Base-by-base conservation (phyloP, 2,113 vertebrate species). In the Regulus satrapa region DNA sequence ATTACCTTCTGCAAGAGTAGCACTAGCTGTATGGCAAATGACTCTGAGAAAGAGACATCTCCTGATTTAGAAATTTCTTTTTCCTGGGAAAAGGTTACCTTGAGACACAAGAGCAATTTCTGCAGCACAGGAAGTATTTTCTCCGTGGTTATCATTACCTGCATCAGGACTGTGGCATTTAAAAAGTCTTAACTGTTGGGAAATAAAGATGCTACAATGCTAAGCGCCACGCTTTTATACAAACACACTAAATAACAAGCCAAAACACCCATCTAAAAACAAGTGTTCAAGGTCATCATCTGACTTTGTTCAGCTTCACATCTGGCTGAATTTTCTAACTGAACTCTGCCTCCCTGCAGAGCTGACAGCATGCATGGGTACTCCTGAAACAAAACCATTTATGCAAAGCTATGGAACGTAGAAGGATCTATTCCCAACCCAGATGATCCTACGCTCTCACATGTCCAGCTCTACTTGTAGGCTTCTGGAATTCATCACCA, bases 311-410 rank as follows among this genome's bases (percentile, higher is more conserved):
- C 71, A 82, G 5, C 56, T 68, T 76, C 58, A 58, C 25, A 81
- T 56, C 32, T n/a, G 46, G 26, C 48, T 76, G 71, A 72, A 73
- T 72, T 82, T 85, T 79, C 67, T 29, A 66, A 34, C 34, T 2
- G 2, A 77, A 31, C 7, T 8, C 18, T 55, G 61, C 58, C 41
- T 75, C 80, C 71, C 71, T 5, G 49, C 64, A 85, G 71, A 79
- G 43, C 48, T 6, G 0, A 46, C 29, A 72, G 85, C 23, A 0
- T 10, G 46, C 1, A 2, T 9, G 12, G n/a, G 31, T n/a, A 88
- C 48, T 54, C 36, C 59, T 41, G 32, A 41, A 88, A 75, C 12
- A 78, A 73, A 87, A 32, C 2, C 18, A 18, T 18, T 67, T 69
- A 18, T 43, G 36, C 32, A 63, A 36, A 71, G 26, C 48, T 79